Percentiles rank a stretch among this genome's conserved stretches.
phyloP scores from a whole-genome alignment of 1,140 invertebrate genomes.

The Kradibia gibbosae region DNA sequence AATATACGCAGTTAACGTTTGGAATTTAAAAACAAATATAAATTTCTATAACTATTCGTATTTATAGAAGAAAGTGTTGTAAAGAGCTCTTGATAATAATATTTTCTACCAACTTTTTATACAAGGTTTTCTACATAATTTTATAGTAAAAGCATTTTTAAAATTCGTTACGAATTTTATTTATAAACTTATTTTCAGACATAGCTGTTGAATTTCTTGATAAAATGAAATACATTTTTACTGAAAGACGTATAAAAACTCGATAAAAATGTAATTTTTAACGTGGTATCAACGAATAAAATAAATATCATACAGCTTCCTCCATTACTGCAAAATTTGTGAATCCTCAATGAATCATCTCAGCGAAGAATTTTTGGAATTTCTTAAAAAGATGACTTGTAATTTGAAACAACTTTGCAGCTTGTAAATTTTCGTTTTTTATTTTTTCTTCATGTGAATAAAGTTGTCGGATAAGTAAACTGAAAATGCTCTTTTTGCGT shows the following conservation, averaged over 20 bases:
- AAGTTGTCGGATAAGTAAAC: not conserved
- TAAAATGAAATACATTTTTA: not conserved
- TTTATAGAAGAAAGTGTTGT: not conserved
- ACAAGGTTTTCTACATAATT: slow-evolving; percentile 36
- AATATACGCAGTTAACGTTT: not conserved
- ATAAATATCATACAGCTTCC: not conserved
- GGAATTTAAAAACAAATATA: not conserved
- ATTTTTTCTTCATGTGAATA: not conserved
- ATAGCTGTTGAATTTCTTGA: not conserved
- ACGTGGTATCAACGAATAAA: not conserved
- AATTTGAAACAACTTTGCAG: not conserved
- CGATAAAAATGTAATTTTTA: not conserved
- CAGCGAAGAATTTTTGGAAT: not conserved
- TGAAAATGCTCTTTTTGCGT: not conserved
- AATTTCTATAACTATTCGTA: not conserved
- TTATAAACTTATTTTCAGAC: not conserved
- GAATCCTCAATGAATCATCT: not conserved
- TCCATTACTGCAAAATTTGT: not conserved
- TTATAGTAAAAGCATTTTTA: slow-evolving; percentile 12
- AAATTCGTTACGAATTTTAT: slow-evolving; percentile 1
- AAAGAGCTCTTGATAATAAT: slow-evolving; percentile 1
- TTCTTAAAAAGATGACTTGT: not conserved
- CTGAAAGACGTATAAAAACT: not conserved
- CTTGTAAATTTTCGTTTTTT: not conserved
- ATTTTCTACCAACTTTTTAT: slow-evolving; percentile 42